phyloP scores from a whole-genome alignment of 2,797 vertebrate genomes.

The Coilia nasus region DNA sequence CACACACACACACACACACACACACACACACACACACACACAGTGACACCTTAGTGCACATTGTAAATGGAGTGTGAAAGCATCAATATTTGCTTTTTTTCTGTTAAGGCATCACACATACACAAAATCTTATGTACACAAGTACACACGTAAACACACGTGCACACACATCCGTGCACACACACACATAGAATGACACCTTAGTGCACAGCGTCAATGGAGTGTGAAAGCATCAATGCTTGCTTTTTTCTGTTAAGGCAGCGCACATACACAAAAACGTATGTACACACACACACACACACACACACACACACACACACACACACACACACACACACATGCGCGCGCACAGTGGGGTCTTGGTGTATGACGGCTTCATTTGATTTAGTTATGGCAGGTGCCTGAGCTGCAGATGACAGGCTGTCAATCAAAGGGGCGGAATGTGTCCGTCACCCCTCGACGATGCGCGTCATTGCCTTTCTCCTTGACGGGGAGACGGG shows the following conservation, averaged over 20 bases:
- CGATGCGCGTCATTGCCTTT: not conserved
- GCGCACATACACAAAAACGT: not conserved
- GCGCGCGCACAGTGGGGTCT: not conserved
- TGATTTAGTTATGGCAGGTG: not conserved
- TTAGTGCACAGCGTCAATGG: not conserved
- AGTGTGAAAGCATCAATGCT: not conserved
- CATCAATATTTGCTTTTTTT: too few species aligned
- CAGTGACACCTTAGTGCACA: too few species aligned
- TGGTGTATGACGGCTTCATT: not conserved
- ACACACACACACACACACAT: not conserved
- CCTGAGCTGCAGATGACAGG: not conserved
- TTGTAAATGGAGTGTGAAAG: too few species aligned
- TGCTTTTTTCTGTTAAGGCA: not conserved
- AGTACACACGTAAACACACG: not conserved
- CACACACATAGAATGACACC: slow-evolving; percentile 5
- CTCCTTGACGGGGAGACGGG: not conserved
- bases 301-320: not conserved
- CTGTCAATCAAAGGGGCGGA: not conserved
- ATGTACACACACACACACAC: not conserved
- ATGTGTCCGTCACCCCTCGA: not conserved
- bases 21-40: too few species aligned
- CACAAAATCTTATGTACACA: too few species aligned
- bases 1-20: too few species aligned
- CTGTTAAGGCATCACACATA: too few species aligned
- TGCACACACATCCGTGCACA: not conserved